Evolutionary conservation across 1,140 invertebrate genomes (phyloP).

Genomic region (Drosophila burlai): DNA sequence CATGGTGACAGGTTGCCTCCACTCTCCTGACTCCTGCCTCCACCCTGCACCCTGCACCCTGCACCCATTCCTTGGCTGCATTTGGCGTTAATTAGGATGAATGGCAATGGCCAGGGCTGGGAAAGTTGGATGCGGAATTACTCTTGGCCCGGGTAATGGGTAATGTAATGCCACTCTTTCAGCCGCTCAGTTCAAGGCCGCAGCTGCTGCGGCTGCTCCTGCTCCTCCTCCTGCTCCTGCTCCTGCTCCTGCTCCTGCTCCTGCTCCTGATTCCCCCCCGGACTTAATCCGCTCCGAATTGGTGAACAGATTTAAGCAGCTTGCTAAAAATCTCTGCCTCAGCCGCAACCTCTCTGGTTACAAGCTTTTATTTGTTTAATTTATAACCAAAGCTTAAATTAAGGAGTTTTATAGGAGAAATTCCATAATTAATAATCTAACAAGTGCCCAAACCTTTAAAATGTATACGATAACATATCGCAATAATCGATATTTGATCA

Average conservation of each 20-base stretch:
- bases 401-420: background rate
- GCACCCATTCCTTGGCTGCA: constrained; percentile 5
- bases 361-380: background rate
- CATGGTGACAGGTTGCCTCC: constrained; percentile 31
- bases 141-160: background rate
- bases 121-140: constrained; percentile 27
- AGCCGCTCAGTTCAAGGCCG: constrained; percentile 5
- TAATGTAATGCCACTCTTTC: background rate
- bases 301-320: background rate
- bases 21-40: no score
- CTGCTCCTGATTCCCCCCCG: background rate
- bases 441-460: background rate
- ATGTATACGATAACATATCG: background rate
- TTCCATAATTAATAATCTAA: background rate
- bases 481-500: background rate
- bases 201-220: background rate
- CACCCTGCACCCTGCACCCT: background rate
- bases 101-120: constrained; percentile 6
- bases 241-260: no score
- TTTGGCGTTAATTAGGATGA: constrained; percentile 64
- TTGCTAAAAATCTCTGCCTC: background rate
- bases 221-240: background rate
- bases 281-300: background rate
- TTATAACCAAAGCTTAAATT: background rate
- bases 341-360: background rate